A percentile compares a stretch with the other conserved stretches of the same genome.
Conservation (phyloP, 2,113 vertebrate species). For the Nothocercus julius region DNA sequence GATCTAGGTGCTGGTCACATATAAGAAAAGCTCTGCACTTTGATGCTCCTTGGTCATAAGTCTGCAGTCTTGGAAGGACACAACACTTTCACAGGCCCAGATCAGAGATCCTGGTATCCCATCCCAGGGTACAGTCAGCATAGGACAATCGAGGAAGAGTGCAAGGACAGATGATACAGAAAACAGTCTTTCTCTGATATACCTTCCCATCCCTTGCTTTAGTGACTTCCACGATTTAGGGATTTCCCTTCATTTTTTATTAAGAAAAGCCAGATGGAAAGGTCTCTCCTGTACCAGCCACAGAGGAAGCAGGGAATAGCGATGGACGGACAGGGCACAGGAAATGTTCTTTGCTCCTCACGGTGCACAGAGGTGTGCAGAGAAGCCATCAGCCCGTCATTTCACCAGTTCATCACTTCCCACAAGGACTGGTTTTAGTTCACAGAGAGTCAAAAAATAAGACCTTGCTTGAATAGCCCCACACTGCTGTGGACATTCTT, state of each 20-base stretch:
- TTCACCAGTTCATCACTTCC: not conserved
- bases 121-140: not conserved
- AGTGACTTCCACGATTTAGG: not conserved
- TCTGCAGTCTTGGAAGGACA: not conserved
- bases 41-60: not conserved
- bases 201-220: not conserved
- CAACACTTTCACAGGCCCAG: not conserved
- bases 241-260: not conserved
- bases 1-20: rapidly evolving
- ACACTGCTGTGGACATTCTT: not conserved
- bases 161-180: not conserved
- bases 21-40: rapidly evolving
- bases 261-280: not conserved
- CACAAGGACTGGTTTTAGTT: not conserved
- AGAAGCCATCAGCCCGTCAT: not conserved
- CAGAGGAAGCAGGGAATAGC: not conserved
- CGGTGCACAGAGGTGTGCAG: not conserved
- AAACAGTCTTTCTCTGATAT: not conserved
- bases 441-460: not conserved
- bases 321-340: not conserved
- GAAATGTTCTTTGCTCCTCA: not conserved
- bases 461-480: not conserved
- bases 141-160: not conserved
- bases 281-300: too few species aligned
- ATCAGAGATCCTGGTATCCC: not conserved